These are phyloP conservation scores for Morphnarchus princeps DNA, from an alignment of 2,113 vertebrate genomes.

Conservation along the genomic window DNA sequence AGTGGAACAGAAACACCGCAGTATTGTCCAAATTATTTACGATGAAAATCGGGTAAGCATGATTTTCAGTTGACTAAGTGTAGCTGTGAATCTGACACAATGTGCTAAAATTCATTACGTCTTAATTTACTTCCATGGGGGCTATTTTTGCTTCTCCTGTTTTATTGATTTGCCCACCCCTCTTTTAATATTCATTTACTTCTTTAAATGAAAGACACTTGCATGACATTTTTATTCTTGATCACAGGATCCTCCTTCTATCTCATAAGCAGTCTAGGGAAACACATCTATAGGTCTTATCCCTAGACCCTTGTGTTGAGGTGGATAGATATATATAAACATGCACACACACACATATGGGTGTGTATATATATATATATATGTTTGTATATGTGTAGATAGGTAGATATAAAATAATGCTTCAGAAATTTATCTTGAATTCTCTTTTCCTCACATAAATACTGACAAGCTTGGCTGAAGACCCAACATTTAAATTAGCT, in stretches of 20 bases:
- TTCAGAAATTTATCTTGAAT: neutral
- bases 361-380: rapidly evolving
- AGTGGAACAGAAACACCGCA: constrained; percentile 98
- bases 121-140: neutral
- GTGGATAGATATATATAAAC: neutral
- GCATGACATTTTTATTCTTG: neutral
- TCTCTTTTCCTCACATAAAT: neutral
- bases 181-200: neutral
- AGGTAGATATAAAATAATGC: neutral
- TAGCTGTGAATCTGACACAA: neutral
- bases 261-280: neutral
- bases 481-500: neutral
- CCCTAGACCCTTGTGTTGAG: neutral
- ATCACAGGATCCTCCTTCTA: neutral
- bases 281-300: neutral
- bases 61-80: neutral
- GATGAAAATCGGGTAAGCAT: constrained; percentile 93
- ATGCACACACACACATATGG: neutral
- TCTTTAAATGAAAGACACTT: neutral
- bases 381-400: neutral
- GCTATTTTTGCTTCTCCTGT: neutral
- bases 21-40: constrained; percentile 98
- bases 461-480: neutral
- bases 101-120: rapidly evolving
- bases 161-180: neutral